Evolutionary conservation across 2,888 invertebrate genomes (phyloP).

Genomic region (Acrobasis suavella): DNA sequence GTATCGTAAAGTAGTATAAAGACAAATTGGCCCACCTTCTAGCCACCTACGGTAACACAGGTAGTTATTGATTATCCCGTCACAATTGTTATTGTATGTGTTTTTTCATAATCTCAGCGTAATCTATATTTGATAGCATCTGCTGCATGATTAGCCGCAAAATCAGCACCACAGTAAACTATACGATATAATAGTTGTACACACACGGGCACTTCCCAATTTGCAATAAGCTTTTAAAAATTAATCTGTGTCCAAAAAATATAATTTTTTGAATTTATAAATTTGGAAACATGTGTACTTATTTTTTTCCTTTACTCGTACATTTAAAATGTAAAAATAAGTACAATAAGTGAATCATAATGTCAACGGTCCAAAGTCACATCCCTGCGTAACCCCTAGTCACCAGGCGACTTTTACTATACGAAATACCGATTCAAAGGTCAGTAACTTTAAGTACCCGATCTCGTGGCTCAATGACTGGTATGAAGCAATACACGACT

Average conservation of each 20-base stretch:
- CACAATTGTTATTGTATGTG: neutral
- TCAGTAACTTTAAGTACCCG: conserved; percentile 50
- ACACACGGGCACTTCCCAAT: no score
- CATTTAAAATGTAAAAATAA: neutral
- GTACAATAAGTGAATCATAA: neutral
- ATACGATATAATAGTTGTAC: no score
- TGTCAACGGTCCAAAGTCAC: conserved; percentile 11
- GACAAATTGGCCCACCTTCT: conserved; percentile 1
- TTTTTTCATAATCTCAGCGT: no score
- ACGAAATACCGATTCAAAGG: conserved; percentile 49
- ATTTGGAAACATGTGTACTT: no score
- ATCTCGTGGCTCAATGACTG: conserved; percentile 24
- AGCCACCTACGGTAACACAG: neutral
- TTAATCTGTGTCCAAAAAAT: no score
- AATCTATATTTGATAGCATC: no score
- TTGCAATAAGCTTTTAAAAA: no score
- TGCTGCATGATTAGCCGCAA: no score
- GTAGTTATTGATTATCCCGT: neutral
- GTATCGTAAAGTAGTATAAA: neutral
- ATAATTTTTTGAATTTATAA: no score
- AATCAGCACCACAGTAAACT: neutral
- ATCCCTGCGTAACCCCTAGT: conserved; percentile 19
- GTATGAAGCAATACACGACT: conserved; percentile 46
- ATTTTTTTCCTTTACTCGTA: neutral
- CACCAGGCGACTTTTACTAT: conserved; percentile 19